Conservation (phyloP, 2,797 vertebrate genomes). For the Cyprinodon diabolis region DNA sequence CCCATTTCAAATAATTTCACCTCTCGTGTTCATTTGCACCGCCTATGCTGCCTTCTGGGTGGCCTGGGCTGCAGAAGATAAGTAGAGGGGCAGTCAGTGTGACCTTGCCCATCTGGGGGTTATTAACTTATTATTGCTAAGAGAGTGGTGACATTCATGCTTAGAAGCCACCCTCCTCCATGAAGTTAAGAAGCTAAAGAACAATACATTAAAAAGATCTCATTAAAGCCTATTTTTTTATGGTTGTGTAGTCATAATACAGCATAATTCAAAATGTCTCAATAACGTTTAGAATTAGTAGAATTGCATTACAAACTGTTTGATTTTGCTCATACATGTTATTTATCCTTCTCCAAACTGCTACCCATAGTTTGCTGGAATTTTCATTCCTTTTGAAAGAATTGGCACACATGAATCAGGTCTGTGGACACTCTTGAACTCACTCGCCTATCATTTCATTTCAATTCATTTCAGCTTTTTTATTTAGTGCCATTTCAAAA, state of each 20-base stretch:
- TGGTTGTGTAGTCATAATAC: not conserved
- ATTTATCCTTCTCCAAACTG: too few species aligned
- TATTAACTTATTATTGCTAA: constrained; percentile 54
- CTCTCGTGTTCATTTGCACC: not conserved
- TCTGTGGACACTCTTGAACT: too few species aligned
- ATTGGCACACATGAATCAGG: too few species aligned
- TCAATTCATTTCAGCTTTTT: too few species aligned
- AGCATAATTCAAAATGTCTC: not conserved
- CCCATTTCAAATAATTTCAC: not conserved
- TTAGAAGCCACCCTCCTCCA: constrained; percentile 11
- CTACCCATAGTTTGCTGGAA: too few species aligned
- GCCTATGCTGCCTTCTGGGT: constrained; percentile 20
- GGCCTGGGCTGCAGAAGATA: constrained; percentile 42
- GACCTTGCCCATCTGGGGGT: constrained; percentile 42
- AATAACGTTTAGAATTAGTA: not conserved
- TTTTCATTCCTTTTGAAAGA: too few species aligned
- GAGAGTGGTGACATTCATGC: constrained; percentile 49
- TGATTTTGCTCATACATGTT: too few species aligned
- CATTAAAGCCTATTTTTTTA: constrained; percentile 5
- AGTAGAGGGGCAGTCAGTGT: constrained; percentile 29
- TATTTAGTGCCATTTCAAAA: too few species aligned
- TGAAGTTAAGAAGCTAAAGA: not conserved
- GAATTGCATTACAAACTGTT: too few species aligned
- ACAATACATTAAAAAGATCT: not conserved
- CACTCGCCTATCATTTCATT: too few species aligned